These are phyloP conservation scores for Drosophila tropicalis DNA, from an alignment of 1,140 invertebrate species.

Conservation along the genomic window DNA sequence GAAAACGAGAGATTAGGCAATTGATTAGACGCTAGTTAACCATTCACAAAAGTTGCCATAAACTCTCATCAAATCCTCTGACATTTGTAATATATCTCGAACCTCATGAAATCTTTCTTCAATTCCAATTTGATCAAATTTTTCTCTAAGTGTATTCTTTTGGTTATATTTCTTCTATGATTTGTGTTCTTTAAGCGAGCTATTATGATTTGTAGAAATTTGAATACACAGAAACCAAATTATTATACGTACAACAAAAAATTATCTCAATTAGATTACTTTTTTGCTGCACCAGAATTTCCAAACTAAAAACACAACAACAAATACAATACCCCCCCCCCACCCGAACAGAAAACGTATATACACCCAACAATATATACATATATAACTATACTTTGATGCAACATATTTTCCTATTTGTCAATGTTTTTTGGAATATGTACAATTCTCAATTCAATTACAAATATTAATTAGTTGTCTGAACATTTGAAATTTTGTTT, in stretches of 20 bases:
- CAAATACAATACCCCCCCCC: not conserved
- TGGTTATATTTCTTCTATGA: constrained; percentile 16
- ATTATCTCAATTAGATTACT: constrained; percentile 11
- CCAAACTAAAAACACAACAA: constrained; percentile 35
- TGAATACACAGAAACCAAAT: constrained; percentile 13
- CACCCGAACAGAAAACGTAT: not conserved
- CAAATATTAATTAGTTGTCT: constrained; percentile 6
- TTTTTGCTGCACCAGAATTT: constrained; percentile 45
- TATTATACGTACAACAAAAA: constrained; percentile 1
- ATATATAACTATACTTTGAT: constrained; percentile 13
- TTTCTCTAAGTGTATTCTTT: constrained; percentile 34
- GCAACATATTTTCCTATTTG: constrained; percentile 15
- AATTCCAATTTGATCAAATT: not conserved
- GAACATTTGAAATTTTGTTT: not conserved
- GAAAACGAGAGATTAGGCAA: no score
- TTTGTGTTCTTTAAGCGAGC: constrained; percentile 51
- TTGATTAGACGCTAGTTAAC: no score
- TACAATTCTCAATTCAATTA: constrained; percentile 14
- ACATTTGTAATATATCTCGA: no score
- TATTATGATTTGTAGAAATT: constrained; percentile 48
- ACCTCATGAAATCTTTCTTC: not conserved
- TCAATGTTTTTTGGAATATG: constrained; percentile 12
- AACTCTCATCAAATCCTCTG: no score
- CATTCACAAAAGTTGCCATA: no score
- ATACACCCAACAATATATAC: not conserved